phyloP scores from a whole-genome alignment of 35 echinoderm and acorn worm genomes.

The Apostichopus japonicus region DNA sequence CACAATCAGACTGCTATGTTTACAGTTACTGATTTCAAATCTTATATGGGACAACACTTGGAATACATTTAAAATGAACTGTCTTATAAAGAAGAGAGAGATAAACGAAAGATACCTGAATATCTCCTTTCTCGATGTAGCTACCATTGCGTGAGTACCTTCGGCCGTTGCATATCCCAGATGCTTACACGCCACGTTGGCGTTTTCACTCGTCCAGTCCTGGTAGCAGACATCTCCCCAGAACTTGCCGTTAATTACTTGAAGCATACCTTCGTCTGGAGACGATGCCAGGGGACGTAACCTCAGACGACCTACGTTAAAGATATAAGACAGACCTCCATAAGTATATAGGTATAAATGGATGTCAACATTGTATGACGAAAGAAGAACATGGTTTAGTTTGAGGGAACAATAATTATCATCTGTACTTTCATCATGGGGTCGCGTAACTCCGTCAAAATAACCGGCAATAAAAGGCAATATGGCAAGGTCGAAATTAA shows the following conservation, averaged over 20 bases:
- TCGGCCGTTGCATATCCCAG: constrained; percentile 4
- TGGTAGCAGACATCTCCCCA: constrained; percentile 38
- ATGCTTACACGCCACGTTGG: constrained; percentile 24
- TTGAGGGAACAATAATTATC: neutral
- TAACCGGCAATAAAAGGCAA: no score
- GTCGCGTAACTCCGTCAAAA: no score
- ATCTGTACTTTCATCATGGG: neutral
- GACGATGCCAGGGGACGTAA: neutral
- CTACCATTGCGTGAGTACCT: neutral
- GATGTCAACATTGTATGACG: neutral
- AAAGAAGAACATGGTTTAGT: neutral
- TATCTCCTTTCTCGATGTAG: neutral
- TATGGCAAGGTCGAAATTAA: no score
- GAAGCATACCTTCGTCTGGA: constrained; percentile 43
- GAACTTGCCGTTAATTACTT: constrained; percentile 33
- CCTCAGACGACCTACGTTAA: constrained; percentile 15
- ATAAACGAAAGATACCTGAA: neutral
- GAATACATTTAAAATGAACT: no score
- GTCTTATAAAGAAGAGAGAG: no score
- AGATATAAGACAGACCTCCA: neutral
- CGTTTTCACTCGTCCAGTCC: constrained; percentile 35
- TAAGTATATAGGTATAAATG: neutral
- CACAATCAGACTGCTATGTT: no score
- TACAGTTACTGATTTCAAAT: no score
- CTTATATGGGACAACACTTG: no score